phyloP scores from a whole-genome alignment of 2,888 invertebrate species.

The Colostygia pectinataria region DNA sequence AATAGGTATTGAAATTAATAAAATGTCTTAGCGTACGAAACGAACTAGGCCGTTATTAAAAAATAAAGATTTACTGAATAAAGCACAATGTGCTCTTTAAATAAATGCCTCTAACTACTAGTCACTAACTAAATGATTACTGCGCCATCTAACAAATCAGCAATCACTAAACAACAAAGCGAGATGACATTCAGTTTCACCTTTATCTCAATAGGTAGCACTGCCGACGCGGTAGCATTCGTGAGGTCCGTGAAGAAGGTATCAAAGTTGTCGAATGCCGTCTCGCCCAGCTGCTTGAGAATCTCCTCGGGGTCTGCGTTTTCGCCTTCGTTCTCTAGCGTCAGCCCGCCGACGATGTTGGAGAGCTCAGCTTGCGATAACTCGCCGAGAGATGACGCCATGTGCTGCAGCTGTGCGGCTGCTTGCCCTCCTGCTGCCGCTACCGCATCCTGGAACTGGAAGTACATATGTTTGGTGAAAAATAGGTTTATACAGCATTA shows the following conservation, averaged over 20 bases:
- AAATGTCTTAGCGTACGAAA: too few relatives aligned
- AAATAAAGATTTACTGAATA: too few relatives aligned
- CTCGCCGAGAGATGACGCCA: conserved; percentile 84
- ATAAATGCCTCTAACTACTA: too few relatives aligned
- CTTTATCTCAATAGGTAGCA: conserved; percentile 86
- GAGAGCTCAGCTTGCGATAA: conserved; percentile 88
- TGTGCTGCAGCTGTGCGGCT: conserved; percentile 79
- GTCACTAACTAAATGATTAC: too few relatives aligned
- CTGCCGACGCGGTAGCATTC: conserved; percentile 85
- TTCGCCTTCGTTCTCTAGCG: conserved; percentile 73
- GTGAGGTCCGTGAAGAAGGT: conserved; percentile 91
- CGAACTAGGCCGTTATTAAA: too few relatives aligned
- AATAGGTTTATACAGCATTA: too few relatives aligned
- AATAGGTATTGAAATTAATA: too few relatives aligned
- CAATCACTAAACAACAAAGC: too few relatives aligned
- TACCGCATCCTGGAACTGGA: conserved; percentile 83
- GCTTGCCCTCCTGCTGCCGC: conserved; percentile 81
- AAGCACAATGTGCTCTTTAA: too few relatives aligned
- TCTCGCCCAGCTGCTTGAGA: conserved; percentile 91
- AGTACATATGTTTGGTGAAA: too few relatives aligned
- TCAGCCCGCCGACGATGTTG: conserved; percentile 85
- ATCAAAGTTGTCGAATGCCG: conserved; percentile 92
- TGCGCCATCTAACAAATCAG: too few relatives aligned
- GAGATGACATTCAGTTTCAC: too few relatives aligned
- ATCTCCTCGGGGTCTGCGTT: conserved; percentile 88